phyloP scores from a whole-genome alignment of 2,113 vertebrate genomes.

The Probosciger aterrimus region DNA sequence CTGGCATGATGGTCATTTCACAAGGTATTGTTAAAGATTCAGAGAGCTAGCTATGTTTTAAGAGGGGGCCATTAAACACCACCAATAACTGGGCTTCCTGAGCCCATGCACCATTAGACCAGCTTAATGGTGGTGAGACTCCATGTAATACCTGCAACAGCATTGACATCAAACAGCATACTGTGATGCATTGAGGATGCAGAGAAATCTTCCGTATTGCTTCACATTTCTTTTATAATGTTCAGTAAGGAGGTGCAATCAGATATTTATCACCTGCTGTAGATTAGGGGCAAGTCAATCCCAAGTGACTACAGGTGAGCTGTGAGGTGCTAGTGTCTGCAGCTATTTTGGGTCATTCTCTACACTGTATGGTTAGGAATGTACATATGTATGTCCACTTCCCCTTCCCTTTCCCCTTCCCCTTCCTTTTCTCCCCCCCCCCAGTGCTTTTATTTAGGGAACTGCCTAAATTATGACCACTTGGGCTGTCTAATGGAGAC shows the following conservation, averaged over 20 bases:
- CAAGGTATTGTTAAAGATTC: background rate
- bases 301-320: background rate
- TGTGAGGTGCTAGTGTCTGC: background rate
- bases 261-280: background rate
- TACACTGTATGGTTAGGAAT: background rate
- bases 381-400: background rate
- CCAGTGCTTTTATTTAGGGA: background rate
- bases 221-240: background rate
- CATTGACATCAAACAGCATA: background rate
- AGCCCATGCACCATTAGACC: background rate
- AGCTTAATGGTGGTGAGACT: background rate
- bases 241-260: background rate
- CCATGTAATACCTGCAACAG: background rate
- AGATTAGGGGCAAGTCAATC: background rate
- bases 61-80: background rate
- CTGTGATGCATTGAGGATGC: background rate
- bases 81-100: background rate
- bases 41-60: background rate
- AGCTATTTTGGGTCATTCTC: background rate
- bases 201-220: background rate
- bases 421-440: background rate
- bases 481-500: background rate
- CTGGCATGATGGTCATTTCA: background rate
- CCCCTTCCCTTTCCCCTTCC: background rate
- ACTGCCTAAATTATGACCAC: background rate